These are phyloP conservation scores for Seriola dumerili DNA, from an alignment of 2,113 vertebrate species.

Conservation along the genomic window DNA sequence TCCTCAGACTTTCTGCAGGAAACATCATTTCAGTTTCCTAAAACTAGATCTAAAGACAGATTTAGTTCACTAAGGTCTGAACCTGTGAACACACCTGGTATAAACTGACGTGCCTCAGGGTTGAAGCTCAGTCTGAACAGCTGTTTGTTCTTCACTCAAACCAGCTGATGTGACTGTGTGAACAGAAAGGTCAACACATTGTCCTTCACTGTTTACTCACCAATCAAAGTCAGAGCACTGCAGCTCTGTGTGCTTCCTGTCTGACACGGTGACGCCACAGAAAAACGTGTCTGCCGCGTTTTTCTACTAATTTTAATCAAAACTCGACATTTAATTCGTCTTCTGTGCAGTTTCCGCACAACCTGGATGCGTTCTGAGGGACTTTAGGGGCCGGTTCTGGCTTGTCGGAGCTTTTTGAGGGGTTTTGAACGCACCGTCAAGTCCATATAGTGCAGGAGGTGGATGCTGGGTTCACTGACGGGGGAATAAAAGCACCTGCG, in stretches of 20 bases:
- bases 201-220: conserved; percentile 66
- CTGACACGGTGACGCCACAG: neutral
- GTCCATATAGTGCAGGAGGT: neutral
- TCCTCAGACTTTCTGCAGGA: too few species aligned
- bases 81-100: too few species aligned
- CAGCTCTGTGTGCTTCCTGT: conserved; percentile 5
- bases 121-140: neutral
- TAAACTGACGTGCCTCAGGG: too few species aligned
- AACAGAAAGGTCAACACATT: conserved; percentile 30
- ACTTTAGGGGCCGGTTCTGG: neutral
- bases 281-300: neutral
- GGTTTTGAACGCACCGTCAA: neutral
- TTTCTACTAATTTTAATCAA: neutral
- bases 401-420: neutral
- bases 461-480: neutral
- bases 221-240: conserved; percentile 21
- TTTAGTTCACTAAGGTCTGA: too few species aligned
- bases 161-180: neutral
- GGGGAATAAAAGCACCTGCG: conserved; percentile 9
- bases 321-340: neutral
- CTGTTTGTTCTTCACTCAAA: conserved; percentile 12
- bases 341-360: neutral
- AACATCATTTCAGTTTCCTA: too few species aligned
- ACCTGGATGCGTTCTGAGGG: neutral
- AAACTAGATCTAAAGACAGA: too few species aligned